These are phyloP conservation scores for Parotocinclus haroldoi DNA, from an alignment of 2,797 vertebrate genomes.

Conservation along the genomic window DNA sequence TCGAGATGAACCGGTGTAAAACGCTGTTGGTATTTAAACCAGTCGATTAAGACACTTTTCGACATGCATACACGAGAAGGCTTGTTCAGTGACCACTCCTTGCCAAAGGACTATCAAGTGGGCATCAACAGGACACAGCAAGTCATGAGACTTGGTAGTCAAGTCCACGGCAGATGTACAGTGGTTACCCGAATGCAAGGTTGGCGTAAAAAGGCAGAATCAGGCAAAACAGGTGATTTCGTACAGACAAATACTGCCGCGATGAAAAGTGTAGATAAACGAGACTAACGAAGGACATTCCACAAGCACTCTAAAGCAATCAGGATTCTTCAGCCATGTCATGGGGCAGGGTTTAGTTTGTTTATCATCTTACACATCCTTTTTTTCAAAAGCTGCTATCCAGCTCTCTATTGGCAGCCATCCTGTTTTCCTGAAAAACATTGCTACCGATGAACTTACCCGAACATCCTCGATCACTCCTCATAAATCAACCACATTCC, in stretches of 20 bases:
- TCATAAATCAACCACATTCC: slow-evolving; percentile 14
- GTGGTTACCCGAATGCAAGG: slow-evolving; percentile 24
- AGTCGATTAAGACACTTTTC: slow-evolving; percentile 23
- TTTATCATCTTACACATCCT: neutral
- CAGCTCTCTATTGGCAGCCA: too few relatives aligned
- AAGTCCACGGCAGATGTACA: slow-evolving; percentile 28
- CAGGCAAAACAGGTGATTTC: slow-evolving; percentile 37
- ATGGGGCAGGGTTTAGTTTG: slow-evolving; percentile 7
- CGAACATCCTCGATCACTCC: slow-evolving; percentile 9
- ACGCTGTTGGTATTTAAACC: slow-evolving; percentile 16
- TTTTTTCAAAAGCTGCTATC: neutral
- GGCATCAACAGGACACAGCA: slow-evolving; percentile 10
- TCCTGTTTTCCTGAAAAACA: slow-evolving; percentile 4
- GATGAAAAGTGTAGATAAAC: slow-evolving; percentile 30
- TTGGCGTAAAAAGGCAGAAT: slow-evolving; percentile 24
- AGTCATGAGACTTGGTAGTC: slow-evolving; percentile 21
- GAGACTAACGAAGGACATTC: slow-evolving; percentile 28
- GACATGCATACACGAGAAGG: slow-evolving; percentile 33
- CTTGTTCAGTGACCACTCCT: slow-evolving; percentile 1
- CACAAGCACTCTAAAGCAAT: slow-evolving; percentile 27
- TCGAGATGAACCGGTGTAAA: slow-evolving; percentile 4
- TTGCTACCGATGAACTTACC: slow-evolving; percentile 18
- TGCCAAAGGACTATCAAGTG: slow-evolving; percentile 18
- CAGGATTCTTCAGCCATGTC: neutral
- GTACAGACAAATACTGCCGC: slow-evolving; percentile 41